phyloP scores from a whole-genome alignment of 2,113 vertebrate genomes.

The Corythoichthys intestinalis region DNA sequence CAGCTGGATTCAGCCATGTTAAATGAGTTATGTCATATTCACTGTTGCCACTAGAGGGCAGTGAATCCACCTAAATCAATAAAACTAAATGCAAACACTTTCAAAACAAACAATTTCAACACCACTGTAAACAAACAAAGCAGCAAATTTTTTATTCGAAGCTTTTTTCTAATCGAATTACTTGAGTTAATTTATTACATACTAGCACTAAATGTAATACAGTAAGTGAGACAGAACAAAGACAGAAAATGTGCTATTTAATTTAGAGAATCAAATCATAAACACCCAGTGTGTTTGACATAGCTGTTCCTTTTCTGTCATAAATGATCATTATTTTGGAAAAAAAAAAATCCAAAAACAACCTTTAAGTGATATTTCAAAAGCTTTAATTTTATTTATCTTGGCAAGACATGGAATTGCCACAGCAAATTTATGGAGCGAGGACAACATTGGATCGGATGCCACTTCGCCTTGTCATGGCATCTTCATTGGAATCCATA shows the following conservation, averaged over 20 bases:
- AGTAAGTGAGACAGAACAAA: constrained; percentile 58
- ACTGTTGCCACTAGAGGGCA: too few relatives aligned
- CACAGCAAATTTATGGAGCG: constrained; percentile 25
- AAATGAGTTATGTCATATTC: too few relatives aligned
- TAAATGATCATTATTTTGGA: not conserved
- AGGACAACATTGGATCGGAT: not conserved
- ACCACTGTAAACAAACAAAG: too few relatives aligned
- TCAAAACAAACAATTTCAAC: too few relatives aligned
- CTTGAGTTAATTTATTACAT: too few relatives aligned
- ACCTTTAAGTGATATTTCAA: constrained; percentile 11
- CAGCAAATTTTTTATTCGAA: too few relatives aligned
- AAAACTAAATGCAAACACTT: too few relatives aligned
- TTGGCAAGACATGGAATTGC: not conserved
- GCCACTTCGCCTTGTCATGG: not conserved
- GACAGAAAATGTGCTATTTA: constrained; percentile 74
- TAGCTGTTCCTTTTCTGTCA: constrained; percentile 22
- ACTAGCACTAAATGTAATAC: not conserved
- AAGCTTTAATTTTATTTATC: not conserved
- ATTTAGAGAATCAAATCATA: constrained; percentile 89
- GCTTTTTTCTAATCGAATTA: too few relatives aligned
- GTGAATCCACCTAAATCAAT: too few relatives aligned
- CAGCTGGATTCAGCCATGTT: too few relatives aligned
- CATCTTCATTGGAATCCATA: not conserved
- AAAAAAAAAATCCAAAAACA: constrained; percentile 22
- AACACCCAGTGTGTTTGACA: constrained; percentile 24